Evolutionary conservation across 2,888 invertebrate genomes (phyloP).

Genomic region (Siphonodentalium dalli): DNA sequence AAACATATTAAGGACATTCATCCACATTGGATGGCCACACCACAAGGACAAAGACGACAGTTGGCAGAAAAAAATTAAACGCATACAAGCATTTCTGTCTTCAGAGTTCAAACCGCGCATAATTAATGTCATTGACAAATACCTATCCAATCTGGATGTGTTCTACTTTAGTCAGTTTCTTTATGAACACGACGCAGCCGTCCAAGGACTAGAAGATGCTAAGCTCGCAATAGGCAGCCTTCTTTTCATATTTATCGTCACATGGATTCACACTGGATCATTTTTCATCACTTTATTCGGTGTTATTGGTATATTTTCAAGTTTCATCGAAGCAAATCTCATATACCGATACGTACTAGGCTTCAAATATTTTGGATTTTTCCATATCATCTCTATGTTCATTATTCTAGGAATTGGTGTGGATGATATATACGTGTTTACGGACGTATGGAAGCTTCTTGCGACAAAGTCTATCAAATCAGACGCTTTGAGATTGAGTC

Average conservation of each 20-base stretch:
- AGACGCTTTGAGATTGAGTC: slow-evolving; percentile 48
- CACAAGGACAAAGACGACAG: slow-evolving; percentile 3
- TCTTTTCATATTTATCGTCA: slow-evolving; percentile 47
- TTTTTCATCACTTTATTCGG: slow-evolving; percentile 35
- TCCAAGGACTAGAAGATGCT: slow-evolving; percentile 41
- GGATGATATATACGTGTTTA: slow-evolving; percentile 60
- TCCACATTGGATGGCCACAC: slow-evolving; percentile 37
- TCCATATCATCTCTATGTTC: slow-evolving; percentile 59
- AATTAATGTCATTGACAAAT: slow-evolving; percentile 29
- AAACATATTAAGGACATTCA: slow-evolving; percentile 29
- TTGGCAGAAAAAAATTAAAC: slow-evolving; percentile 14
- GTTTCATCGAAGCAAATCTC: slow-evolving; percentile 41
- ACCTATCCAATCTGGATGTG: slow-evolving; percentile 27
- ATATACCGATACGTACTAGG: slow-evolving; percentile 41
- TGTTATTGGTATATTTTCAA: slow-evolving; percentile 37
- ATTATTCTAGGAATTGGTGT: slow-evolving; percentile 62
- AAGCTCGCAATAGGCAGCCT: slow-evolving; percentile 45
- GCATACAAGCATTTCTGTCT: slow-evolving; percentile 25
- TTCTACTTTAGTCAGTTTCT: slow-evolving; percentile 35
- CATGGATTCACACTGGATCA: slow-evolving; percentile 38
- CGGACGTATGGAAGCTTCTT: slow-evolving; percentile 56
- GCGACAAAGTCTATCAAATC: slow-evolving; percentile 34
- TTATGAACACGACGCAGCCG: slow-evolving; percentile 32
- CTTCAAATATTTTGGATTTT: slow-evolving; percentile 54
- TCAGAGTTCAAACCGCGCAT: slow-evolving; percentile 29